These are phyloP conservation scores for Distichodus sexfasciatus DNA, from an alignment of 2,797 vertebrate genomes.

Conservation along the genomic window DNA sequence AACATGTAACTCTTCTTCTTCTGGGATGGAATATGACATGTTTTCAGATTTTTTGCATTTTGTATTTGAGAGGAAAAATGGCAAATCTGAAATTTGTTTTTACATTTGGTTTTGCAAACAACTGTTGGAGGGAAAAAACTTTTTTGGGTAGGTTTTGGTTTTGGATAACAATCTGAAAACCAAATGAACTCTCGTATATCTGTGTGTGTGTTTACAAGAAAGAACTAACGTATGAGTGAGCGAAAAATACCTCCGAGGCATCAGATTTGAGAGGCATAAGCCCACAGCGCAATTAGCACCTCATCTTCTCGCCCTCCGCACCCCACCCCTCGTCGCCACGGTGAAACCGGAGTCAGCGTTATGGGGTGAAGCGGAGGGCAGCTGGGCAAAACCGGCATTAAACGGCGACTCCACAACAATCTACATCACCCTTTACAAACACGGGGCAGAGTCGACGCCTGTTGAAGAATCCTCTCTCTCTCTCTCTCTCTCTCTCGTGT, in stretches of 20 bases:
- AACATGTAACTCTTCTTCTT: no score
- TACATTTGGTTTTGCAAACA: no score
- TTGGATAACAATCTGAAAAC: background rate
- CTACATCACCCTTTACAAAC: background rate
- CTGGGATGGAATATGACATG: no score
- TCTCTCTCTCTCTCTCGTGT: background rate
- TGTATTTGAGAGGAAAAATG: no score
- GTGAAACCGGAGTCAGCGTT: conserved; percentile 5
- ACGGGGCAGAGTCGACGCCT: background rate
- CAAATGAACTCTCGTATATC: background rate
- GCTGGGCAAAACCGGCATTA: background rate
- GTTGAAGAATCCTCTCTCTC: conserved; percentile 4
- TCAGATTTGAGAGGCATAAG: conserved; percentile 17
- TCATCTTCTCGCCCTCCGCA: no score
- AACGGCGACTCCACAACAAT: background rate
- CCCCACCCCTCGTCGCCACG: background rate
- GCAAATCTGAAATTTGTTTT: no score
- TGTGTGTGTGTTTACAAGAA: background rate
- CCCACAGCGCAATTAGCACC: conserved; percentile 17
- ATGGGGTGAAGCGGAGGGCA: background rate
- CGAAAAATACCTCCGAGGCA: background rate
- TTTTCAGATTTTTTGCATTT: no score
- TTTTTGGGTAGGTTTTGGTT: no score
- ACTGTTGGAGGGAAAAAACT: no score
- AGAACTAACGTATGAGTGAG: background rate